phyloP scores from a whole-genome alignment of 2,888 invertebrate species.

The Teinopalpus imperialis region DNA sequence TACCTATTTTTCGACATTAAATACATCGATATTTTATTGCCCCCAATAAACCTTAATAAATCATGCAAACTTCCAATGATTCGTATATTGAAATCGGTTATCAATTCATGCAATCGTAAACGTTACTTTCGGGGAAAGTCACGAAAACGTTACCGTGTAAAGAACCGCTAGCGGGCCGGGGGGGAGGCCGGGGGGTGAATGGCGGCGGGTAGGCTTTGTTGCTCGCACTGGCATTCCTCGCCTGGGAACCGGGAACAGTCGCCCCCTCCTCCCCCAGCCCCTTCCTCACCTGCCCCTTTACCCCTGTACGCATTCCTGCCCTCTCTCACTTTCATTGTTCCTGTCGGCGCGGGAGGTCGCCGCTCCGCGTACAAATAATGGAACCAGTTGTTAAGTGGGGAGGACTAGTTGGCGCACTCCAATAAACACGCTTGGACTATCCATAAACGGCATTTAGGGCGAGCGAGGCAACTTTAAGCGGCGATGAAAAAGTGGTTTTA shows the following conservation, averaged over 20 bases:
- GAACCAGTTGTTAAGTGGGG: conserved; percentile 65
- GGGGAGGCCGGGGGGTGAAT: conserved; percentile 60
- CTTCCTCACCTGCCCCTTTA: conserved; percentile 44
- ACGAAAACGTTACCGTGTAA: conserved; percentile 66
- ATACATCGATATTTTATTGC: conserved; percentile 16
- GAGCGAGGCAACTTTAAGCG: conserved; percentile 38
- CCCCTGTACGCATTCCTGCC: conserved; percentile 70
- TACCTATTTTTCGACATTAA: conserved; percentile 28
- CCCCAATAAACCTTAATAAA: conserved; percentile 11
- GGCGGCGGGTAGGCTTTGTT: conserved; percentile 78
- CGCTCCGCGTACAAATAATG: conserved; percentile 64
- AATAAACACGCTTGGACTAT: conserved; percentile 66
- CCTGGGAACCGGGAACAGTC: conserved; percentile 76
- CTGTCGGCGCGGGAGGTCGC: conserved; percentile 78
- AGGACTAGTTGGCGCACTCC: conserved; percentile 60
- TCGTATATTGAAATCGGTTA: conserved; percentile 40
- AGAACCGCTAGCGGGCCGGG: conserved; percentile 51
- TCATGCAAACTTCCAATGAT: conserved; percentile 9
- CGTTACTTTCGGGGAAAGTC: conserved; percentile 63
- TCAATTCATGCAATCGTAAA: conserved; percentile 49
- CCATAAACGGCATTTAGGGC: conserved; percentile 67
- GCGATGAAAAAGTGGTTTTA: conserved; percentile 33
- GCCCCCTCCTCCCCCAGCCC: conserved; percentile 43
- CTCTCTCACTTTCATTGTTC: conserved; percentile 81
- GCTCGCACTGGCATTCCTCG: conserved; percentile 79